phyloP scores from a whole-genome alignment of 2,797 vertebrate genomes.

The Xenopus petersii region DNA sequence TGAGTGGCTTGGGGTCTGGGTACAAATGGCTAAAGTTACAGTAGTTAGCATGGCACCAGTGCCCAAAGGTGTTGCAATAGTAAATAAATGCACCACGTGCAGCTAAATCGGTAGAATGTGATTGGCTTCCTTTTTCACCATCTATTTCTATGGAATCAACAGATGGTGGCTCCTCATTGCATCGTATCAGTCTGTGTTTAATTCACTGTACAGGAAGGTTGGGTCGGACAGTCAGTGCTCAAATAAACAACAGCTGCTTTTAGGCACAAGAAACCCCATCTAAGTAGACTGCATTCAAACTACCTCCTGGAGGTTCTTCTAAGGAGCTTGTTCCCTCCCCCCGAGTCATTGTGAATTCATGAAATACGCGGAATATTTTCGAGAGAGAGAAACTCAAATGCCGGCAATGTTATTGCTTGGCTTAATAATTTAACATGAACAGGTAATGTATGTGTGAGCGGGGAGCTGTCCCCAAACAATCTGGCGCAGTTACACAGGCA shows the following conservation, averaged over 20 bases:
- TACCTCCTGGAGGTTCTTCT: conserved; percentile 16
- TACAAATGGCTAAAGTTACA: too few relatives aligned
- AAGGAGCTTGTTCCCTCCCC: conserved; percentile 30
- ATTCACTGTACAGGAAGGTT: conserved; percentile 22
- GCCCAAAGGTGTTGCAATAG: neutral
- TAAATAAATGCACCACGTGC: conserved; percentile 25
- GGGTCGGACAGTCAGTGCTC: conserved; percentile 16
- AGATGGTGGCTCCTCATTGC: conserved; percentile 29
- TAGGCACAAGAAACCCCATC: neutral
- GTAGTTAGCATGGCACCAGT: too few relatives aligned
- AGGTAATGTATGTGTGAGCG: too few relatives aligned
- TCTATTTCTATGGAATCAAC: conserved; percentile 18
- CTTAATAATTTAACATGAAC: conserved; percentile 36
- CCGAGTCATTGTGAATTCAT: conserved; percentile 16
- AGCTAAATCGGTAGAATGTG: conserved; percentile 20
- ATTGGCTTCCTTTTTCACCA: neutral
- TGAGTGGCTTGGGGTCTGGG: too few relatives aligned
- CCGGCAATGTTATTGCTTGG: conserved; percentile 15
- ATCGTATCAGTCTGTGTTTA: conserved; percentile 13
- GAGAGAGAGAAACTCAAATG: conserved; percentile 8
- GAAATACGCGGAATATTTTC: neutral
- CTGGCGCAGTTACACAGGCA: too few relatives aligned
- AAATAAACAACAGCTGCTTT: conserved; percentile 36
- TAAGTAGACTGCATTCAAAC: neutral
- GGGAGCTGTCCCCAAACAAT: neutral